Evolutionary conservation across 2,888 invertebrate genomes (phyloP).

Genomic region (Eledona agricola): DNA sequence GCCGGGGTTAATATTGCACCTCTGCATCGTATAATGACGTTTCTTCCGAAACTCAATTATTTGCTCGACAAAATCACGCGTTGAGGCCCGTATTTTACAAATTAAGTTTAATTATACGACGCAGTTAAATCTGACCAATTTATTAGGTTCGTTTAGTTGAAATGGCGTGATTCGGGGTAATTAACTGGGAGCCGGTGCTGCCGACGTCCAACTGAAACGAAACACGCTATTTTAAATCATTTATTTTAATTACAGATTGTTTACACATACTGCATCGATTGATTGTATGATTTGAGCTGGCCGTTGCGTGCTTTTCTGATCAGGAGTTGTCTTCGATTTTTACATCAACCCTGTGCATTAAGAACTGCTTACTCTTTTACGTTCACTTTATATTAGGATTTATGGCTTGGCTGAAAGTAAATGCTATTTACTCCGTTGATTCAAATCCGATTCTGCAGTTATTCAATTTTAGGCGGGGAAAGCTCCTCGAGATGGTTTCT

Average conservation of each 20-base stretch:
- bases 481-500: too few relatives aligned
- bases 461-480: too few relatives aligned
- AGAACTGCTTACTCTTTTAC: conserved; percentile 29
- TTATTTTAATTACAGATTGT: conserved; percentile 1
- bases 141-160: conserved; percentile 21
- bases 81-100: neutral
- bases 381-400: conserved; percentile 25
- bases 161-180: conserved; percentile 23
- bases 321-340: conserved; percentile 21
- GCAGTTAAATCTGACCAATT: conserved; percentile 13
- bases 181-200: conserved; percentile 11
- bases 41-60: too few relatives aligned
- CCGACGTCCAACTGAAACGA: conserved; percentile 8
- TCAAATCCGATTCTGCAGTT: conserved; percentile 31
- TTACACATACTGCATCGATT: too few relatives aligned
- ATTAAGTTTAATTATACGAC: conserved; percentile 7
- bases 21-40: too few relatives aligned
- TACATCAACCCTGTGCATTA: conserved; percentile 15
- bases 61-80: too few relatives aligned
- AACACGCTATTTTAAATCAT: conserved; percentile 13
- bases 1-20: too few relatives aligned
- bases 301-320: too few relatives aligned
- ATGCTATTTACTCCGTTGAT: conserved; percentile 30
- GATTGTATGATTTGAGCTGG: too few relatives aligned
- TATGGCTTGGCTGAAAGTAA: conserved; percentile 27